Base-by-base conservation (phyloP, 2,888 invertebrate species). In the Lasioglossum vierecki region DNA sequence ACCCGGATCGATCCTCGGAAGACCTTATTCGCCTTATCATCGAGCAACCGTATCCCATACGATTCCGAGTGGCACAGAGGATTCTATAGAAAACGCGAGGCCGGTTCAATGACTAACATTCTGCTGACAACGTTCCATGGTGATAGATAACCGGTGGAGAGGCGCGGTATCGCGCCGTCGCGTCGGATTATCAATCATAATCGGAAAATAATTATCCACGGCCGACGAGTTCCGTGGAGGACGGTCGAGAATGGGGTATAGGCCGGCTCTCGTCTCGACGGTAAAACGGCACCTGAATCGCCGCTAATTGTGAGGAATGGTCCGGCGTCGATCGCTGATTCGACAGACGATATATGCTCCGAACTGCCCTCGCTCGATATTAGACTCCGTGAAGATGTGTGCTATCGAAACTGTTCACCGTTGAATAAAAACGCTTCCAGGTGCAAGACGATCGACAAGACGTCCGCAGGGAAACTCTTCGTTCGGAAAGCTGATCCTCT, bases 301-400 rank as follows among this genome's bases (percentile, higher is more conserved):
- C 76, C 88, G 86, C 91, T 92, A 92, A 92, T 92, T 92, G 91
- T 91, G 92, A 92, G 91, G 90, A 92, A 92, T 92, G 92, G 87
- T 91, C 88, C 79, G 83, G 86, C 82, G 83, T 87, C 84, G 87
- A 91, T 91, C 90, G 88, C 81, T 89, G 90, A 91, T 92, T 92
- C 92, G 92, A 91, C 91, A 84, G 89, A 85, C 86, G 88, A 88
- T 88, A 82, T 82, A 79, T 75, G 53, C 72, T 72, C 70, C 46
- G 70, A 35, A 70, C 77, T 63, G 75, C 75, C 68, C 75, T 26
- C 26, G 78, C 78, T 79, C 84, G 83, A 79, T 75, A 83, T 84
- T 79, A 84, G 83, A 75, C 79, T 41, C 26, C 49, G 84, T 44
- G 44, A 83, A 76, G 83, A 79, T 39, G 66, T 22, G 41, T 53